These are phyloP conservation scores for Drosophila arawakana DNA, from an alignment of 1,140 invertebrate species.

Conservation along the genomic window DNA sequence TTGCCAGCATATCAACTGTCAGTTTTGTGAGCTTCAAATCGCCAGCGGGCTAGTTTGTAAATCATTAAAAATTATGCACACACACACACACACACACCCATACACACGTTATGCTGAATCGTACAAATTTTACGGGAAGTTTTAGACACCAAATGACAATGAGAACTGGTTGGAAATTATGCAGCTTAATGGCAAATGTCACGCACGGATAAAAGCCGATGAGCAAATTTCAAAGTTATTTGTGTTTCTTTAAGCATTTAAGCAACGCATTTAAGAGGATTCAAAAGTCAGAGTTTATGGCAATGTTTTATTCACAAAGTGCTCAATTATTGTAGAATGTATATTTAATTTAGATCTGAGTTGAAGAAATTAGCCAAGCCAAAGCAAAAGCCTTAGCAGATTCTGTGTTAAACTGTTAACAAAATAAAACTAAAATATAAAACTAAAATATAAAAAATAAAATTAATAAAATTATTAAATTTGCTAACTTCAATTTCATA, in stretches of 20 bases:
- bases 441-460: too few relatives aligned
- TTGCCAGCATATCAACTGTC: slow-evolving; percentile 71
- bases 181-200: slow-evolving; percentile 56
- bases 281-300: neutral
- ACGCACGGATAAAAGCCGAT: slow-evolving; percentile 31
- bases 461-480: too few relatives aligned
- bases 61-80: slow-evolving; percentile 82
- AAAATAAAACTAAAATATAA: too few relatives aligned
- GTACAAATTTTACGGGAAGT: slow-evolving; percentile 48
- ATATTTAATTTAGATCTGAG: too few relatives aligned
- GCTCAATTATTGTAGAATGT: too few relatives aligned
- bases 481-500: too few relatives aligned
- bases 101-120: slow-evolving; percentile 26
- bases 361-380: too few relatives aligned
- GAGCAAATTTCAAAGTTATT: slow-evolving; percentile 7
- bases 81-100: slow-evolving; percentile 42
- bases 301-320: too few relatives aligned
- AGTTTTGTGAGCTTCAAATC: slow-evolving; percentile 68
- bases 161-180: slow-evolving; percentile 51
- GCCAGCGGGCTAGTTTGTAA: slow-evolving; percentile 78
- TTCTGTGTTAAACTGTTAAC: too few relatives aligned
- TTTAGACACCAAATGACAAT: slow-evolving; percentile 61
- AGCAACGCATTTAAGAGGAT: neutral
- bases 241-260: neutral
- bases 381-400: too few relatives aligned